Evolutionary conservation across 2,113 vertebrate genomes (phyloP), one percentile per base, ranked within the genome.

Genomic region (Henicopernis longicauda): DNA sequence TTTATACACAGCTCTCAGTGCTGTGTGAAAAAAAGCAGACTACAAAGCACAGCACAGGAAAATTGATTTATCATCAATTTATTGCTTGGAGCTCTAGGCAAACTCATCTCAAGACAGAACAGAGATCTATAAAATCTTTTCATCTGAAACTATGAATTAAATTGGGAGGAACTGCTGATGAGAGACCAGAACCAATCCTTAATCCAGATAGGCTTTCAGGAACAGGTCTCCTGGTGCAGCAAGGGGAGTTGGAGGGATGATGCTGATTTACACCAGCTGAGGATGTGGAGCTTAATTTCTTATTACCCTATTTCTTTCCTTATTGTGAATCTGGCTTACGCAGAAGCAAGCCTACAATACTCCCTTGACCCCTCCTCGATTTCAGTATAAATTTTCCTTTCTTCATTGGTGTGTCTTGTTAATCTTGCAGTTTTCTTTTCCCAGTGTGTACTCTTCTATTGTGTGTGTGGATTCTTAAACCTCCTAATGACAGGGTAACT

Each of bases 1-100:
- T 97, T 96, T 95, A 83, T 92, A 76, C 71, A 82, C 25, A 80
- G 65, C 81, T 95, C 86, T 91, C 44, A 50, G 58, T 45, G 2
- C 93, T 82, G 34, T 76, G 72, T 87, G 92, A 47, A 91, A 89
- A 94, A 95, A 76, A 94, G 47, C 49, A 97, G 92, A 81, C 84
- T 94, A 74, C 89, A 83, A 62, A 92, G 83, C 93, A 57, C 70
- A 86, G 84, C 2, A 0, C 58, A 95, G 88, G 94, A 94, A 97
- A 96, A 96, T 96, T 78, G 94, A 92, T 95, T 98, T 72, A 81
- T 98, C 95, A 86, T 97, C 70, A 97, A 86, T 97, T 96, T 95
- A 95, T 97, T 96, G 96, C 82, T 89, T 82, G 50, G 63, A 93
- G 79, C 73, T 92, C 50, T 91, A 95, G 86, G 90, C 73, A 96